Evolutionary conservation across 1,140 invertebrate genomes (phyloP), one percentile per base, ranked within the genome.

Genomic region (Atopsyche davidsoni): DNA sequence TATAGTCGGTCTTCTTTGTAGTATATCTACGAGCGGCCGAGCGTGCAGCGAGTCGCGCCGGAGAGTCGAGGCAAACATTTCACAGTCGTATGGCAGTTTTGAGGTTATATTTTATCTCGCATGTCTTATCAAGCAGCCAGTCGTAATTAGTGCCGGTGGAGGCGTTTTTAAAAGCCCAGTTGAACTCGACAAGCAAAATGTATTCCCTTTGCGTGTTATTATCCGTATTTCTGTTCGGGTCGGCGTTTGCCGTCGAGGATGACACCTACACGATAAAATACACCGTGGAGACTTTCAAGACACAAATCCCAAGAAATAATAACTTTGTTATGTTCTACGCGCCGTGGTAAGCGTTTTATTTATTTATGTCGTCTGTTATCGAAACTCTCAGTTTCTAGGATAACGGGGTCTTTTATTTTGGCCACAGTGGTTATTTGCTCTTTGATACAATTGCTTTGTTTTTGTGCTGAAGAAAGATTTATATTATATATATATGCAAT

Each of bases 261-360:
- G 48, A 51, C 17, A 17, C 19, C 2, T 24, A 28, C 23, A 44
- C 48, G 10, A 11, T 51, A 3, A 23, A 44, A 31, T 75, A 73
- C 52, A 67, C 56, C 2, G 56, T 53, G 10, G 73, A 76, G 7
- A 77, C 68, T 40, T 85, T 86, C 61, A 62, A 69, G 2, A 60
- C 68, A 17, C 72, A 78, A 66, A 64, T 87, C 2, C 60, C 70
- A 10, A 75, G 75, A 31, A 84, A 79, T 43, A 76, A 81, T 62
- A 79, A 85, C 64, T 89, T 88, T 66, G 69, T 89, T 23, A 86
- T 87, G 75, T 87, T 87, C 61, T 87, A 79, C 66, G 84, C 83
- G 6, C 85, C 85, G 19, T 87, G 86, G 85, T 87, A 22, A 52
- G 38, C 40, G 35, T 52, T 9, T 54, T 46, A 22, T 48, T n/a